Percentiles rank a stretch among this genome's conserved stretches.
phyloP scores from a whole-genome alignment of 2,113 vertebrate genomes.

The Trachemys scripta region DNA sequence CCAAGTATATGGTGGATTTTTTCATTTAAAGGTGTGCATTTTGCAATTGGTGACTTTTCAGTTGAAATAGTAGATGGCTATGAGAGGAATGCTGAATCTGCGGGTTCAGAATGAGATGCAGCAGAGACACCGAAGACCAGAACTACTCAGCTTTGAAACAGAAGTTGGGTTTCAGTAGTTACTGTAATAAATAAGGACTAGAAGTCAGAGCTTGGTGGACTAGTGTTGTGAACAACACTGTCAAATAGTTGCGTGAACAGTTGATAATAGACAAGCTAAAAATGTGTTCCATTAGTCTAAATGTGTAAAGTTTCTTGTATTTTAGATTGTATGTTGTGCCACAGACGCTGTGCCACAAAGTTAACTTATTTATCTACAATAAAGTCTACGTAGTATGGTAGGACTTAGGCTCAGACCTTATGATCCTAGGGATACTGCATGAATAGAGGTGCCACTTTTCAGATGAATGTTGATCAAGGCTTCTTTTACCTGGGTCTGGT shows the following conservation, averaged over 20 bases:
- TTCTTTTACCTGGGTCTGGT: neutral
- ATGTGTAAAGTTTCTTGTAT: rapidly evolving
- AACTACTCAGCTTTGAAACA: neutral
- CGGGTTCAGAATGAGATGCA: neutral
- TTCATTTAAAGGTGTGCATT: neutral
- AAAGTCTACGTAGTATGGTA: neutral
- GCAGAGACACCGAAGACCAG: neutral
- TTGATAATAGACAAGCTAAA: neutral
- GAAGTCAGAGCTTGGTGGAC: neutral
- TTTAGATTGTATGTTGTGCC: rapidly evolving
- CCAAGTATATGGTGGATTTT: too few relatives aligned
- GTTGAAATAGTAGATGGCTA: neutral
- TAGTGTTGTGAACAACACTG: neutral
- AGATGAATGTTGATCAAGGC: neutral
- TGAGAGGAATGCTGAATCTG: neutral
- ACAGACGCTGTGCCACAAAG: rapidly evolving
- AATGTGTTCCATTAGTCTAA: neutral
- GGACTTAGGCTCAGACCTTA: neutral
- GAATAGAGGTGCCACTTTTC: neutral
- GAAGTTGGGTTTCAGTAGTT: neutral
- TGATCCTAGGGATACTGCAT: neutral
- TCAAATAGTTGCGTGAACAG: neutral
- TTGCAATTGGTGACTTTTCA: neutral
- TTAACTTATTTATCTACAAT: rapidly evolving
- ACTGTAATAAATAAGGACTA: neutral